Evolutionary conservation across 92 coral and sea anemone genomes (phyloP).

Genomic region (Paramuricea clavata): DNA sequence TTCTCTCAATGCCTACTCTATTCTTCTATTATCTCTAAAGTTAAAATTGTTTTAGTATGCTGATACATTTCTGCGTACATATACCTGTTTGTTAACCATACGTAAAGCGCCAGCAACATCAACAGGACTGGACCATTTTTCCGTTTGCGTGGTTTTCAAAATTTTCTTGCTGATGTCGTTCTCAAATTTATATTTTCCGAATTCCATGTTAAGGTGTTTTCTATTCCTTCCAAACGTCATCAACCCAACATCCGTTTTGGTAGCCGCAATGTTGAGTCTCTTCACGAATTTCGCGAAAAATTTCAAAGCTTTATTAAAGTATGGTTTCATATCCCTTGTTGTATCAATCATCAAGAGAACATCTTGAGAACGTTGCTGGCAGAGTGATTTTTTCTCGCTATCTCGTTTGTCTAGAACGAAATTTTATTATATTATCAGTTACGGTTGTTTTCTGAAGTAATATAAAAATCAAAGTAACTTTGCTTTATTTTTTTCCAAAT

Average conservation of each 20-base stretch:
- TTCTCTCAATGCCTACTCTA: too few relatives aligned
- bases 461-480: neutral
- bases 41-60: too few relatives aligned
- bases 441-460: neutral
- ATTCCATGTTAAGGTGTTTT: neutral
- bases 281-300: slow-evolving; percentile 10
- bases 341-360: slow-evolving; percentile 31
- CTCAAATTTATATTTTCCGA: slow-evolving; percentile 30
- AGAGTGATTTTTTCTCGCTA: neutral
- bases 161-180: neutral
- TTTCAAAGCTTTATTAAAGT: slow-evolving; percentile 21
- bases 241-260: slow-evolving; percentile 22
- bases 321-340: neutral
- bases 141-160: neutral
- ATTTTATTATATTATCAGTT: neutral
- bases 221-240: slow-evolving; percentile 17
- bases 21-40: too few relatives aligned
- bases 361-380: slow-evolving; percentile 21
- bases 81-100: slow-evolving; percentile 30
- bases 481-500: neutral
- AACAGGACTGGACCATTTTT: neutral
- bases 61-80: neutral
- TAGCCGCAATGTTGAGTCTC: slow-evolving; percentile 31
- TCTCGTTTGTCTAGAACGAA: neutral
- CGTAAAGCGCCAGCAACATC: slow-evolving; percentile 9